A percentile compares a stretch with the other conserved stretches of the same genome.
Evolutionary conservation across 2,113 vertebrate species (phyloP).

Genomic region (Suricata suricatta): DNA sequence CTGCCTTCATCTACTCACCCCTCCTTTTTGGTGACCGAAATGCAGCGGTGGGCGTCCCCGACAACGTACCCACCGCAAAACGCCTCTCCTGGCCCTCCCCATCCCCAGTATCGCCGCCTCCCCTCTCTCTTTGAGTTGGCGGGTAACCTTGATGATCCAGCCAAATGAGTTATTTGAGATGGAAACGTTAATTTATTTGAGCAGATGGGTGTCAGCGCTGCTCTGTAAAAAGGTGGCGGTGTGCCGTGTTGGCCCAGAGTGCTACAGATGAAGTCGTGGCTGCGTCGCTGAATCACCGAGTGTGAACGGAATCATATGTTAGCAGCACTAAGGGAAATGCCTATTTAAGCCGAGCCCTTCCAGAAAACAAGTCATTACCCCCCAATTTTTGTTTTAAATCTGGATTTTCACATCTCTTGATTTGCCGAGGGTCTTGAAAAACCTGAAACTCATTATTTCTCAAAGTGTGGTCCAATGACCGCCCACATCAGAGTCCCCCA

Average conservation of each 20-base stretch:
- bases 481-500: background rate
- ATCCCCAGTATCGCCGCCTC: background rate
- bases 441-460: constrained; percentile 67
- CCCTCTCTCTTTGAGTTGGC: constrained; percentile 54
- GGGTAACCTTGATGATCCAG: constrained; percentile 67
- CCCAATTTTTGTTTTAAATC: constrained; percentile 40
- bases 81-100: background rate
- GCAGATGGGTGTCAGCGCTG: constrained; percentile 78
- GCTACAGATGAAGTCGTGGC: constrained; percentile 50
- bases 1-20: background rate
- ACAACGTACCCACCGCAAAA: background rate
- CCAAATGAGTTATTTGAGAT: constrained; percentile 83
- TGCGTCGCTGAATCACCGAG: background rate
- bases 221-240: constrained; percentile 75
- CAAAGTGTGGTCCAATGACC: constrained; percentile 42
- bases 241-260: constrained; percentile 66
- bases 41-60: too few species aligned
- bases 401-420: constrained; percentile 42
- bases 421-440: constrained; percentile 51
- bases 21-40: background rate
- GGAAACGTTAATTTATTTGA: constrained; percentile 79
- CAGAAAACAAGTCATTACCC: constrained; percentile 51
- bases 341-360: constrained; percentile 49
- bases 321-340: constrained; percentile 60
- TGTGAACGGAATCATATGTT: constrained; percentile 76